Evolutionary conservation across 1,140 invertebrate species (phyloP), one percentile per base, ranked within the genome.

Genomic region (Drosophila ohnishii): DNA sequence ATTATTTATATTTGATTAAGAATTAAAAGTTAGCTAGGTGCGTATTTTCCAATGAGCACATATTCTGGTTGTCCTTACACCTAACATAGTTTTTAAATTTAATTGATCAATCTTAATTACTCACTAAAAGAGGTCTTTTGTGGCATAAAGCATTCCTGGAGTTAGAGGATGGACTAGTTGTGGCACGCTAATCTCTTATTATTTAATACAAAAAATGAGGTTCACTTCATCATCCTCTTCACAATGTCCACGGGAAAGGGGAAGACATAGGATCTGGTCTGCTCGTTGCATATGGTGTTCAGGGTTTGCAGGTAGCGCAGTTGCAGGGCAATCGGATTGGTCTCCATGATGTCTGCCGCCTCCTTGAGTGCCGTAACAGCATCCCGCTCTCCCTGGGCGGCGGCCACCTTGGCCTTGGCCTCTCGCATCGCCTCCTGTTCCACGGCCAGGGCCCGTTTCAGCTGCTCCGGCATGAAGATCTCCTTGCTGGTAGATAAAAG

Each of bases 281-380:
- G 19, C 2, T 73, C 53, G 34, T 87, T 87, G 50, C 96, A 96
- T 71, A 98, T 97, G 19, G 95, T 95, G 91, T 95, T 97, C 28
- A 98, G 92, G 0, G 97, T 97, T 93, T 97, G 80, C 40, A 87
- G 35, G 39, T 77, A 80, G 30, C 75, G 72, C 16, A 82, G 19
- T 50, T 91, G 91, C 39, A 98, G 92, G 4, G 97, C 97, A 35
- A 96, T 95, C 25, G 97, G 97, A 75, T 95, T 96, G 53, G 96
- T 94, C 14, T 95, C 94, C 75, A 98, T 97, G 28, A 98, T 95
- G 86, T 98, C 97, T 4, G 97, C 96, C 13, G 97, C 97, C 90
- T 98, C 96, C 78, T 97, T 97, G 0, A 98, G 93, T 3, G 97
- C 96, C 55, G 95, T 92, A 0, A 97, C 96, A 7, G 97, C 97